Evolutionary conservation across 2,797 vertebrate species (phyloP).

Genomic region (Pangasius djambal): DNA sequence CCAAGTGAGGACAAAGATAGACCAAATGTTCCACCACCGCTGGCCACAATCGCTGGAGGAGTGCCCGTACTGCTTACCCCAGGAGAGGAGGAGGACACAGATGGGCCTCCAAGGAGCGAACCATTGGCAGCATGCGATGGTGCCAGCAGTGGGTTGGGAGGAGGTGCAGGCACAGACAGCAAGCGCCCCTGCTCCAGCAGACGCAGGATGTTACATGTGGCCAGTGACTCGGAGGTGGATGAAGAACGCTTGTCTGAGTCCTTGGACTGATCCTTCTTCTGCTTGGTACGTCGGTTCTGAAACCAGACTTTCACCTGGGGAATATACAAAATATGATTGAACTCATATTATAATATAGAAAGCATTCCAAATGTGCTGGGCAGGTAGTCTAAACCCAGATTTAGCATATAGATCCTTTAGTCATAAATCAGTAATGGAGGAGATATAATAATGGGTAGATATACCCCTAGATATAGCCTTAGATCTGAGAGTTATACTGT

Average conservation of each 20-base stretch:
- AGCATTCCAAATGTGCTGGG: background rate
- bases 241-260: slow-evolving; percentile 87
- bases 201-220: slow-evolving; percentile 92
- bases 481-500: background rate
- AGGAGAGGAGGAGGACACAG: slow-evolving; percentile 62
- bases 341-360: background rate
- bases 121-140: slow-evolving; percentile 66
- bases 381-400: background rate
- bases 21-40: slow-evolving; percentile 70
- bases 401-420: background rate
- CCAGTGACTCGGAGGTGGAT: slow-evolving; percentile 84
- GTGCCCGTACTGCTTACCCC: slow-evolving; percentile 59
- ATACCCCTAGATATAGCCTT: background rate
- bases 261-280: slow-evolving; percentile 97
- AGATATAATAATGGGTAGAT: background rate
- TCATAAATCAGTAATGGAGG: background rate
- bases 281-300: slow-evolving; percentile 96
- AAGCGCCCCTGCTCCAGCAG: slow-evolving; percentile 92
- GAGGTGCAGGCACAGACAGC: slow-evolving; percentile 80
- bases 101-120: slow-evolving; percentile 67
- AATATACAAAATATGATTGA: background rate
- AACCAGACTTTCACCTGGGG: slow-evolving; percentile 96
- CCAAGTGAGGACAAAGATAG: slow-evolving; percentile 78
- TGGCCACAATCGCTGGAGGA: slow-evolving; percentile 58
- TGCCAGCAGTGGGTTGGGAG: slow-evolving; percentile 77